Conservation (phyloP, 2,113 vertebrate species). For the Rhabdomys dilectus region DNA sequence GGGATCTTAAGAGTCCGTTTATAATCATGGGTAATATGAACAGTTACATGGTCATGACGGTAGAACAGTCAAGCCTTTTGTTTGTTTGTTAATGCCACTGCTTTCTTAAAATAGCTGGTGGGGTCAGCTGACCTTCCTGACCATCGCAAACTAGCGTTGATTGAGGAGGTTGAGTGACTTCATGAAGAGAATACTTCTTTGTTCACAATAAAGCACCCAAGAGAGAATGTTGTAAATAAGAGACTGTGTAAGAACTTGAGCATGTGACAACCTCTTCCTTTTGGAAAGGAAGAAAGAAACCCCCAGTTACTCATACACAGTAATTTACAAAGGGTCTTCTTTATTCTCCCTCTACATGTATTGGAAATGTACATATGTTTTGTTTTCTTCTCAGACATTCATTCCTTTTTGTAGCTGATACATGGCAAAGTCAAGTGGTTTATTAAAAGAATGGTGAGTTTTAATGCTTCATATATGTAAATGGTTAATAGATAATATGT, state of each 20-base stretch:
- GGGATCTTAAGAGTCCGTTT: conserved; percentile 25
- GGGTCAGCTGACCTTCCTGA: conserved; percentile 54
- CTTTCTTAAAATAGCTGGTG: conserved; percentile 58
- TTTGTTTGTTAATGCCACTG: conserved; percentile 25
- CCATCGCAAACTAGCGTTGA: background rate
- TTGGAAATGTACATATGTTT: background rate
- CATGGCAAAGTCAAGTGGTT: background rate
- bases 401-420: conserved; percentile 36
- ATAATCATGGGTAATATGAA: background rate
- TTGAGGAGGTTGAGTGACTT: conserved; percentile 19
- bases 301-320: background rate
- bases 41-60: background rate
- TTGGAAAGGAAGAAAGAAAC: background rate
- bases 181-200: conserved; percentile 62
- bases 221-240: conserved; percentile 45
- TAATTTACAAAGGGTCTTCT: background rate
- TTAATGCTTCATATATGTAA: background rate
- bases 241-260: background rate
- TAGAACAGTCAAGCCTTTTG: background rate
- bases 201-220: conserved; percentile 41
- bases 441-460: background rate
- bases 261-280: background rate
- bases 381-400: conserved; percentile 2
- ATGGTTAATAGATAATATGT: background rate
- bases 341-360: background rate